Conservation (phyloP, 2,888 invertebrate species). For the Stenichneumon culpator region DNA sequence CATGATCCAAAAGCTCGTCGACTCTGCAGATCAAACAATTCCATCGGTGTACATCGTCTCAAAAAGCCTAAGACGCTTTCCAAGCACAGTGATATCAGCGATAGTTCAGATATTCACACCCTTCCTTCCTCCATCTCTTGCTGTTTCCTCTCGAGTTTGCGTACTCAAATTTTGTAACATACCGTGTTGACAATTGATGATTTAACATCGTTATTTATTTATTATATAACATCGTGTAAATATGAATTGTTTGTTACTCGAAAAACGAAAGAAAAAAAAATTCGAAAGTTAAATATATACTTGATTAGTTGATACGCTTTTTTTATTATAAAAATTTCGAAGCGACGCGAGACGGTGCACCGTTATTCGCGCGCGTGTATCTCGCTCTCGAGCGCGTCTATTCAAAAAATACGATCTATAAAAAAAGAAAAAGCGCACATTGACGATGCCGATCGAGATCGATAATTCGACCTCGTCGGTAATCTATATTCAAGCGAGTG, state of each 20-base stretch:
- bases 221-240: conserved; percentile 51
- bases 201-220: conserved; percentile 42
- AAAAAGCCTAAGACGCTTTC: background rate
- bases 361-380: background rate
- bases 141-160: conserved; percentile 17
- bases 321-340: background rate
- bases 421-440: background rate
- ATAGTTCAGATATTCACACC: conserved; percentile 11
- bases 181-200: conserved; percentile 7
- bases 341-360: background rate
- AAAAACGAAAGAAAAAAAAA: background rate
- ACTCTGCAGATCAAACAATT: conserved; percentile 34
- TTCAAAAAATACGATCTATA: background rate
- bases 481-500: background rate
- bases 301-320: conserved; percentile 7
- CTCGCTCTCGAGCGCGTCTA: background rate
- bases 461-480: conserved; percentile 15
- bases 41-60: conserved; percentile 47
- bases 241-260: conserved; percentile 57
- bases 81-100: conserved; percentile 27
- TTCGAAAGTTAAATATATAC: conserved; percentile 17
- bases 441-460: background rate
- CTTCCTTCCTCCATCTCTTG: background rate
- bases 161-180: conserved; percentile 52
- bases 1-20: background rate